Percentiles rank a stretch among this genome's conserved stretches.
These are phyloP conservation scores for Mercenaria mercenaria DNA, from an alignment of 1,140 invertebrate genomes.

Conservation along the genomic window DNA sequence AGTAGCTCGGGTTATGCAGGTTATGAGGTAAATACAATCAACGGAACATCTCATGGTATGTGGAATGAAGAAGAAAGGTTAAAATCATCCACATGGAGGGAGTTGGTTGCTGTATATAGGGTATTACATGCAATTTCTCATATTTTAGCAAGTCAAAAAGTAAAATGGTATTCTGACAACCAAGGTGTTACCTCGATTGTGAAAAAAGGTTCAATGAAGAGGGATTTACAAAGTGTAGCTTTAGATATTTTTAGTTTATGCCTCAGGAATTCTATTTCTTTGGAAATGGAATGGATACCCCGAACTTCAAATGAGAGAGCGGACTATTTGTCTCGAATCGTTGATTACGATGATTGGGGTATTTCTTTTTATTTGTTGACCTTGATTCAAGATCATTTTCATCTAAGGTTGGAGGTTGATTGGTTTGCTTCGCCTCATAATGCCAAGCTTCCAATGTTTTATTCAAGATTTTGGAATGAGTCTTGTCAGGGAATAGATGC, in stretches of 20 bases:
- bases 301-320: slow-evolving; percentile 51
- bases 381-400: not conserved
- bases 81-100: slow-evolving; percentile 43
- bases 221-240: slow-evolving; percentile 41
- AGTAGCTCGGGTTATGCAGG: too few relatives aligned
- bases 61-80: not conserved
- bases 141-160: slow-evolving; percentile 8
- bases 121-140: slow-evolving; percentile 5
- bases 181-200: slow-evolving; percentile 61
- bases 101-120: slow-evolving; percentile 31
- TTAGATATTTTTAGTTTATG: slow-evolving; percentile 45
- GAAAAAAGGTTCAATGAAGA: slow-evolving; percentile 60
- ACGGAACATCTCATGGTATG: slow-evolving; percentile 15
- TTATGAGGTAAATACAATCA: too few relatives aligned
- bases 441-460: slow-evolving; percentile 28
- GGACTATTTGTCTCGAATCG: slow-evolving; percentile 54
- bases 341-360: slow-evolving; percentile 59
- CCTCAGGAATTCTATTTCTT: slow-evolving; percentile 43
- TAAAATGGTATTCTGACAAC: slow-evolving; percentile 57
- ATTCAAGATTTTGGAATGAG: slow-evolving; percentile 51
- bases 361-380: slow-evolving; percentile 20
- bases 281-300: slow-evolving; percentile 64
- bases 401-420: slow-evolving; percentile 5
- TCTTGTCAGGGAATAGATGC: slow-evolving; percentile 30
- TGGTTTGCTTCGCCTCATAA: slow-evolving; percentile 55